Evolutionary conservation across 2,888 invertebrate species (phyloP).

Genomic region (Aricia artaxerxes): DNA sequence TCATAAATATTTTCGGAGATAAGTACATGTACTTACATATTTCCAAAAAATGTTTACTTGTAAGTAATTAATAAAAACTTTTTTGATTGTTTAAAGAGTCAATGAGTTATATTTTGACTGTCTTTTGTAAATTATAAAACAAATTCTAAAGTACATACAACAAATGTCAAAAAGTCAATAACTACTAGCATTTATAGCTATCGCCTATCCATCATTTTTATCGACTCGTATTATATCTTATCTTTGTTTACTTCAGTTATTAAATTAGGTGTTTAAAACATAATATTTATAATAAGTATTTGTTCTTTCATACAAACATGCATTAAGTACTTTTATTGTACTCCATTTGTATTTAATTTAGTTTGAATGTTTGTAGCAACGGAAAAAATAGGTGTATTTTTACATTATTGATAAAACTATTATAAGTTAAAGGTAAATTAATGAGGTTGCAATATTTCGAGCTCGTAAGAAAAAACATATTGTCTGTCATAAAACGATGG

Average conservation of each 20-base stretch:
- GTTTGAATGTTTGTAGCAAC: background rate
- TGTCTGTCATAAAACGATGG: background rate
- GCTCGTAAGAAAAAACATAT: background rate
- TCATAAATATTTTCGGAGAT: no score
- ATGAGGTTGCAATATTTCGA: background rate
- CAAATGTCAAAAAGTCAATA: background rate
- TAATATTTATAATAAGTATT: background rate
- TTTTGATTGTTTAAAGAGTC: no score
- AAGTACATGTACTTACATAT: no score
- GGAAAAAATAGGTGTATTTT: background rate
- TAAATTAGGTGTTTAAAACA: background rate
- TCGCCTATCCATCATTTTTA: background rate
- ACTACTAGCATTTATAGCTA: background rate
- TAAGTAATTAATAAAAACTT: no score
- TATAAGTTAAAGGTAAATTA: background rate
- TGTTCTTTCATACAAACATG: background rate
- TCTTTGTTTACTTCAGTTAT: constrained; percentile 6
- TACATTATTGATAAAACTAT: no score
- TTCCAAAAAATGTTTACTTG: no score
- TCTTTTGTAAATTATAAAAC: background rate
- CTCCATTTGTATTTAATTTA: background rate
- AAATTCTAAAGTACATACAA: background rate
- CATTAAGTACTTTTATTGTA: background rate
- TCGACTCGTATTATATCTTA: background rate
- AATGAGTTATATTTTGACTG: background rate